These are phyloP conservation scores for Strix uralensis DNA, from an alignment of 2,113 vertebrate genomes.

Conservation along the genomic window DNA sequence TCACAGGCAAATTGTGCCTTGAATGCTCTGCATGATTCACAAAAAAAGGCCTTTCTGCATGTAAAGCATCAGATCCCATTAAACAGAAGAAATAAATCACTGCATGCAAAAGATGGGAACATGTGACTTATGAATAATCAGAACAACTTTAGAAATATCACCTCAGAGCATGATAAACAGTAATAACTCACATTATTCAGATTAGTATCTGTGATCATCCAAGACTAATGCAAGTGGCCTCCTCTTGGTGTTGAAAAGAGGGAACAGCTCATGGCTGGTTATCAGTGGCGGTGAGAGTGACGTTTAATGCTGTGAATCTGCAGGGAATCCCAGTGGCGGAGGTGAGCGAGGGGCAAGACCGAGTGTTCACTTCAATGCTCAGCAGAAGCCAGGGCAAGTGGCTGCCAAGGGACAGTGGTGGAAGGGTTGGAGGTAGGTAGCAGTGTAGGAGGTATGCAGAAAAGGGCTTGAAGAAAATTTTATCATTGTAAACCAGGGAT, in stretches of 20 bases:
- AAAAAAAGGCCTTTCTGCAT: not conserved
- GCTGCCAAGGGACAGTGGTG: not conserved
- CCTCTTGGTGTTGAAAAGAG: not conserved
- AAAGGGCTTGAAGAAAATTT: not conserved
- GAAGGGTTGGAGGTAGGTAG: not conserved
- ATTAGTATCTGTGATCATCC: not conserved
- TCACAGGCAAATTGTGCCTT: conserved; percentile 57
- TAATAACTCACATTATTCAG: not conserved
- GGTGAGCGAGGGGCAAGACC: not conserved
- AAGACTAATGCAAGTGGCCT: not conserved
- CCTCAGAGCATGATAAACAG: not conserved
- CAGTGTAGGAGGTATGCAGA: not conserved
- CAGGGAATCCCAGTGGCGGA: not conserved
- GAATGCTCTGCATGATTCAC: not conserved
- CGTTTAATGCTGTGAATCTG: not conserved
- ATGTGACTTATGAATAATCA: not conserved
- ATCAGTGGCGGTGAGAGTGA: not conserved
- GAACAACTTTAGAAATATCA: not conserved
- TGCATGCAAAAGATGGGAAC: not conserved
- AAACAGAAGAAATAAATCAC: conserved; percentile 4
- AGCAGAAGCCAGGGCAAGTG: not conserved
- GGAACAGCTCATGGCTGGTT: not conserved
- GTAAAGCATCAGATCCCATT: conserved; percentile 37
- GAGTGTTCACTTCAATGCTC: rapidly evolving
- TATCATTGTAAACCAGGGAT: not conserved